phyloP scores from a whole-genome alignment of 2,888 invertebrate genomes.

The Leucophenga montana region DNA sequence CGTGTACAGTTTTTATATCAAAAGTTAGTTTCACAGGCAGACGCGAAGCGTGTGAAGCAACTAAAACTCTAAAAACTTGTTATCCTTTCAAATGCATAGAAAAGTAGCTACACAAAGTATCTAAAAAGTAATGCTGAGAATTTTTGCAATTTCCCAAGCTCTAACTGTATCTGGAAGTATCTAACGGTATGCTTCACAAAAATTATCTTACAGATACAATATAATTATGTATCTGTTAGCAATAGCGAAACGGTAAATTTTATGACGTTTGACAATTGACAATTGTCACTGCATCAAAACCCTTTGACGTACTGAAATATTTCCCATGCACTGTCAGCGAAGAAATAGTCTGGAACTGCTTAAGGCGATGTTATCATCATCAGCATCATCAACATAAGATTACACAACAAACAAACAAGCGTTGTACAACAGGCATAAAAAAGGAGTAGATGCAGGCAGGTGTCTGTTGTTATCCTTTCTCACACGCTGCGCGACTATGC shows the following conservation, averaged over 20 bases:
- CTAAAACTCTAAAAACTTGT: neutral
- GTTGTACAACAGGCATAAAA: neutral
- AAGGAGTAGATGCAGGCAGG: conserved; percentile 10
- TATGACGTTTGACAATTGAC: conserved; percentile 17
- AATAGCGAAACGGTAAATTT: conserved; percentile 21
- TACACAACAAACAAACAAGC: conserved; percentile 13
- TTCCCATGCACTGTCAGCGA: neutral
- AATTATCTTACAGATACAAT: neutral
- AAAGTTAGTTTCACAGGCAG: too few species aligned
- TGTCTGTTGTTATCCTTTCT: conserved; percentile 23
- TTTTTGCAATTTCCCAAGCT: conserved; percentile 15
- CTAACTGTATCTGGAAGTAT: conserved; percentile 5
- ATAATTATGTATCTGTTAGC: neutral
- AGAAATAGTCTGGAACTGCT: neutral
- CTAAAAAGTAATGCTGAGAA: neutral
- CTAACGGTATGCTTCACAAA: conserved; percentile 4
- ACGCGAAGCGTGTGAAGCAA: too few species aligned
- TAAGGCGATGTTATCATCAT: conserved; percentile 9
- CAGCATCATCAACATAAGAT: neutral
- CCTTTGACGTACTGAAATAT: neutral
- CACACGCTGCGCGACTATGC: conserved; percentile 26
- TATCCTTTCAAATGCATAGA: neutral
- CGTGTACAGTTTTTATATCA: neutral
- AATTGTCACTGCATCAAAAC: conserved; percentile 4
- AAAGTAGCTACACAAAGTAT: neutral